phyloP scores from a whole-genome alignment of 2,797 vertebrate genomes.

The Aldrovandia affinis region DNA sequence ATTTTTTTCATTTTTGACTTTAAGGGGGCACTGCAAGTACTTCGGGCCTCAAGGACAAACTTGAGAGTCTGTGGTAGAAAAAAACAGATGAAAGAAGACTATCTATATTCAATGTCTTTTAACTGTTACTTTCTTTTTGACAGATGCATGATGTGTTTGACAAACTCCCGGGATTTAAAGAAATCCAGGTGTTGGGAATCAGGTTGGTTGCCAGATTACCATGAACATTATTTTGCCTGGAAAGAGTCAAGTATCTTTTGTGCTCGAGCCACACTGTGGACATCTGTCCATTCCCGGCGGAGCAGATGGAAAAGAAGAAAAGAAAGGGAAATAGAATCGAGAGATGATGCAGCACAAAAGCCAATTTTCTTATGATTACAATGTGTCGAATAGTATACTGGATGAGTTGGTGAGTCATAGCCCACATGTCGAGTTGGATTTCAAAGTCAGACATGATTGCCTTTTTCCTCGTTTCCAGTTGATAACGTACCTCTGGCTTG shows the following conservation, averaged over 20 bases:
- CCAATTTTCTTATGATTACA: conserved; percentile 7
- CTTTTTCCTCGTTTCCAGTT: not conserved
- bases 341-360: not conserved
- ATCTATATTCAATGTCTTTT: conserved; percentile 15
- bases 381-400: not conserved
- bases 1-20: too few species aligned
- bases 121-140: conserved; percentile 39
- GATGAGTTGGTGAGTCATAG: not conserved
- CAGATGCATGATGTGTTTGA: conserved; percentile 88
- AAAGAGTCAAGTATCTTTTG: not conserved
- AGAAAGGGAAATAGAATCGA: not conserved
- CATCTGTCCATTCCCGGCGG: not conserved
- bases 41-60: not conserved
- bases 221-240: not conserved
- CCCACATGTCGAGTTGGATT: not conserved
- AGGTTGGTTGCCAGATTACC: conserved; percentile 72
- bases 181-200: conserved; percentile 81
- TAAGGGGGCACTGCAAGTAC: too few species aligned
- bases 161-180: conserved; percentile 85
- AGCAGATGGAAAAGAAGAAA: not conserved
- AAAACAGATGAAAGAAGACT: not conserved
- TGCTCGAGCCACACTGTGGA: not conserved
- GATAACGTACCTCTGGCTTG: not conserved
- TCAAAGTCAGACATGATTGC: not conserved
- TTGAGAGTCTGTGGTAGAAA: not conserved